Evolutionary conservation across 2,888 invertebrate species (phyloP).

Genomic region (Eustalomyia histrio): DNA sequence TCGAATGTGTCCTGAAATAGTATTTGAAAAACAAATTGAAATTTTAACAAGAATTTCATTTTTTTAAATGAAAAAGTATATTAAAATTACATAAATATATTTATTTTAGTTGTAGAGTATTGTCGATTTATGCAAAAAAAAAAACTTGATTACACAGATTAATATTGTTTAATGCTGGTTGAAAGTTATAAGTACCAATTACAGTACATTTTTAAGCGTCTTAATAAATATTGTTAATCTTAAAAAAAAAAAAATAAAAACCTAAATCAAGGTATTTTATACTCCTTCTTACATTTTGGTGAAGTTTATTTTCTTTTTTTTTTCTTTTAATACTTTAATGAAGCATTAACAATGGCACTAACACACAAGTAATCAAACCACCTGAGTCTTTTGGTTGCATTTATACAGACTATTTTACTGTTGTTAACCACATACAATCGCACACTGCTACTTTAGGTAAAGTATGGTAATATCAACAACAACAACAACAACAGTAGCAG

Average conservation of each 20-base stretch:
- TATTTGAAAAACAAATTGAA: too few species aligned
- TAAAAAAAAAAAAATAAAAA: neutral
- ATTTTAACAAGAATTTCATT: too few species aligned
- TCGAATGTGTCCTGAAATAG: too few species aligned
- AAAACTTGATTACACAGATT: too few species aligned
- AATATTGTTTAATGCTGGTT: too few species aligned
- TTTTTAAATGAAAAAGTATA: too few species aligned
- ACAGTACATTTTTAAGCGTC: too few species aligned
- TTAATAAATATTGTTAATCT: neutral
- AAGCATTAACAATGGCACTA: slow-evolving; percentile 44
- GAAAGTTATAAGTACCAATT: too few species aligned
- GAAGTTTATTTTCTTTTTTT: neutral
- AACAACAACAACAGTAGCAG: slow-evolving; percentile 9
- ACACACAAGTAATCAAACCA: slow-evolving; percentile 26
- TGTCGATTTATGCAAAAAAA: too few species aligned
- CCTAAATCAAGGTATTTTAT: neutral
- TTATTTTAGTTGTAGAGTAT: too few species aligned
- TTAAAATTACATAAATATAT: too few species aligned
- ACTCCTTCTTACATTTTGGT: neutral
- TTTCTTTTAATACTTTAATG: slow-evolving; percentile 38
- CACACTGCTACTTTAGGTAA: neutral
- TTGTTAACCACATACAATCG: slow-evolving; percentile 36
- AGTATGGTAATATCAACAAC: neutral
- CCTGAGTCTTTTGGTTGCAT: slow-evolving; percentile 39
- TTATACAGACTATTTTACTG: slow-evolving; percentile 27